Evolutionary conservation across 2,797 vertebrate genomes (phyloP).

Genomic region (Miopithecus talapoin): DNA sequence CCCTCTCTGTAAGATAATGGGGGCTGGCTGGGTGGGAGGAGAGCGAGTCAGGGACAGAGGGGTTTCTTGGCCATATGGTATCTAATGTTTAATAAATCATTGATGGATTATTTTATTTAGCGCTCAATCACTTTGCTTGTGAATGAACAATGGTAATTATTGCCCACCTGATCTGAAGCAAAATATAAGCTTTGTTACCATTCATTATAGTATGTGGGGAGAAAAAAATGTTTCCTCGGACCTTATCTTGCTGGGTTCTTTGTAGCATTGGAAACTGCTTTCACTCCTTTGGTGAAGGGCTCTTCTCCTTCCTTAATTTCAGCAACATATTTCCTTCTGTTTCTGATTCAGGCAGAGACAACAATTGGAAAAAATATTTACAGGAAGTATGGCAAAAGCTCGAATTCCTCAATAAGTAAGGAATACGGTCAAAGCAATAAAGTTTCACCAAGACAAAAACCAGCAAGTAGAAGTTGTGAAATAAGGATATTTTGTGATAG

Average conservation of each 20-base stretch:
- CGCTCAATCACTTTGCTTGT: background rate
- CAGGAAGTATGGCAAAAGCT: background rate
- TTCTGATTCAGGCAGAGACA: background rate
- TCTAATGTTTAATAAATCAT: background rate
- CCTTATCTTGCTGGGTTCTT: background rate
- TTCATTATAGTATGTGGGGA: background rate
- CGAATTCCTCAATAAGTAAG: background rate
- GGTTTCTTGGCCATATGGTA: background rate
- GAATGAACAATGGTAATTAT: background rate
- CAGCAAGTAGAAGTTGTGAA: background rate
- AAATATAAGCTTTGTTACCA: background rate
- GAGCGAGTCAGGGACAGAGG: background rate
- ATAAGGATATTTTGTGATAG: background rate
- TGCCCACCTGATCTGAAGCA: background rate
- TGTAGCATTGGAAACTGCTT: background rate
- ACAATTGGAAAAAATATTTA: background rate
- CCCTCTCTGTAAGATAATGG: background rate
- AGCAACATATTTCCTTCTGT: background rate
- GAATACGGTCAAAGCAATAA: background rate
- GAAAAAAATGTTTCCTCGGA: background rate
- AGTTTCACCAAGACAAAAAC: background rate
- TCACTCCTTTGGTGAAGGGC: background rate
- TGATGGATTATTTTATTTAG: background rate
- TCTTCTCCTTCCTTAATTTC: background rate
- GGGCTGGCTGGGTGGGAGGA: background rate